These are phyloP conservation scores for Chondrosia reniformis DNA, from an alignment of 37 sponge, comb jelly and placozoan species.

Conservation along the genomic window DNA sequence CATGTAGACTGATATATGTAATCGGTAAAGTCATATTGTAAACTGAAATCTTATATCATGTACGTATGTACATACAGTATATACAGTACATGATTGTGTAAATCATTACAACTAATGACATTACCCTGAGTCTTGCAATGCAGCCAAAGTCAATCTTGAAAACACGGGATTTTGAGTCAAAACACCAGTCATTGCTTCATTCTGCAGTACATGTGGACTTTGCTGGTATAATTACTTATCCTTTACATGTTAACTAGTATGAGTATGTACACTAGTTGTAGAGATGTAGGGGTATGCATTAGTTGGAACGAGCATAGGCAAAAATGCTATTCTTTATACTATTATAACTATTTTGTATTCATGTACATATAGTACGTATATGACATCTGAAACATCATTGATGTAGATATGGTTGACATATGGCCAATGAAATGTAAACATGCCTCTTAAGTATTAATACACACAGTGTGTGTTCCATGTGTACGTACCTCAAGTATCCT, in stretches of 20 bases:
- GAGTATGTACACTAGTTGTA: no score
- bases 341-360: neutral
- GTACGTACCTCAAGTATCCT: slow-evolving; percentile 56
- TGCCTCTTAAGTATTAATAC: no score
- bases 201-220: slow-evolving; percentile 29
- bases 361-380: neutral
- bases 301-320: neutral
- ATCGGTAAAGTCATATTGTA: no score
- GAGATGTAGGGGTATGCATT: neutral
- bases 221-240: neutral
- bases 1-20: no score
- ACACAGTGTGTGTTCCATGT: neutral
- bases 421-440: neutral
- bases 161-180: slow-evolving; percentile 65
- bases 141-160: slow-evolving; percentile 63
- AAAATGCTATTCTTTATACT: neutral
- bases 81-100: neutral
- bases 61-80: neutral
- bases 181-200: slow-evolving; percentile 82
- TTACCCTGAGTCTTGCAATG: slow-evolving; percentile 77
- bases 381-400: neutral
- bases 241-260: no score
- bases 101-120: neutral
- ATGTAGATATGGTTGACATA: neutral
- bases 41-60: no score